A percentile compares a stretch with the other conserved stretches of the same genome.
These are phyloP conservation scores for Apaloderma vittatum DNA, from an alignment of 2,113 vertebrate species.

Conservation along the genomic window DNA sequence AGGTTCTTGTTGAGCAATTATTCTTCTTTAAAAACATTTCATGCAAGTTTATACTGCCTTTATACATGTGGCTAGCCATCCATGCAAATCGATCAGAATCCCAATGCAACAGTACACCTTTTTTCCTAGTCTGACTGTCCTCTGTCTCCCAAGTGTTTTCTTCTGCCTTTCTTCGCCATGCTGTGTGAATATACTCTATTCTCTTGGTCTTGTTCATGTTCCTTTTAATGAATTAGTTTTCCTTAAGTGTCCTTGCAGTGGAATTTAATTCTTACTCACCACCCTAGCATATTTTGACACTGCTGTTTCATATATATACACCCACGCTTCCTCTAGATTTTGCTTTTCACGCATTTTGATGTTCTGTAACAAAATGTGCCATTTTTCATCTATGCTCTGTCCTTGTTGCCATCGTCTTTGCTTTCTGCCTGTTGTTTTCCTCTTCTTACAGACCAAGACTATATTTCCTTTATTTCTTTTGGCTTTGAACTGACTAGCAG, in stretches of 20 bases:
- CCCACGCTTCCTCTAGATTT: not conserved
- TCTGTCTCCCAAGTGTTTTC: not conserved
- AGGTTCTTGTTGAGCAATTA: constrained; percentile 21
- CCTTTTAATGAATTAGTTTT: not conserved
- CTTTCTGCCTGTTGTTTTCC: not conserved
- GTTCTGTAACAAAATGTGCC: not conserved
- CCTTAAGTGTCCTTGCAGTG: not conserved
- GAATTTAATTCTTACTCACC: not conserved
- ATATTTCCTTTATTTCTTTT: not conserved
- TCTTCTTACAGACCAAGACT: not conserved
- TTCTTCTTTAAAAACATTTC: not conserved
- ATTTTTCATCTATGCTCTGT: not conserved
- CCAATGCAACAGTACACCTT: not conserved
- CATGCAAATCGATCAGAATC: not conserved
- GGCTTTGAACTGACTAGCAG: not conserved
- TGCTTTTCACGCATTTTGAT: not conserved
- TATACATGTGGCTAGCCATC: not conserved
- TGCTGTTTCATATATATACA: not conserved
- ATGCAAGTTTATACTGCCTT: not conserved
- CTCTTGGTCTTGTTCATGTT: not conserved
- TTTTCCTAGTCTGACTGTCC: not conserved
- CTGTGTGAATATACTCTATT: not conserved
- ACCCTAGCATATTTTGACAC: not conserved
- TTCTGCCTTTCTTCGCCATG: not conserved
- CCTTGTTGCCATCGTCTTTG: not conserved